Percentiles rank a stretch among this genome's conserved stretches.
These are phyloP conservation scores for Carcina quercana DNA, from an alignment of 2,888 invertebrate genomes.

Conservation along the genomic window DNA sequence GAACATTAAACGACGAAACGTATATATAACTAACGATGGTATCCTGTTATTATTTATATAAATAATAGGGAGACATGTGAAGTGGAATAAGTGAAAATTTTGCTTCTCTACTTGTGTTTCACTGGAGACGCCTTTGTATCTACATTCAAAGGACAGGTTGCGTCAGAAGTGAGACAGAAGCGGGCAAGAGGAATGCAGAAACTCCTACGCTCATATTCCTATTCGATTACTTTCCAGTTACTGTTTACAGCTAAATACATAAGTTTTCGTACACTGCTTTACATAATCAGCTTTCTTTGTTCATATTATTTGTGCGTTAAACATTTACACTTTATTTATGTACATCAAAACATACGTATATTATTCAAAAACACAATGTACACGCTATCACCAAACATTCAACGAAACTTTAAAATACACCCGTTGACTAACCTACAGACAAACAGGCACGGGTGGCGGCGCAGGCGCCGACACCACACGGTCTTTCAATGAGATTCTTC, in stretches of 20 bases:
- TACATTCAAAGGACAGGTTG: too few relatives aligned
- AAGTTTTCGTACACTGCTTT: conserved; percentile 52
- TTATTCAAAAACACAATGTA: conserved; percentile 63
- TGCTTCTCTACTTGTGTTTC: too few relatives aligned
- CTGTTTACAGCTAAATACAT: conserved; percentile 66
- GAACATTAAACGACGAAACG: too few relatives aligned
- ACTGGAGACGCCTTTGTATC: too few relatives aligned
- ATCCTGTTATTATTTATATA: too few relatives aligned
- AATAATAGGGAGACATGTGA: too few relatives aligned
- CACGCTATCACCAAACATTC: conserved; percentile 58
- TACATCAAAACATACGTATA: conserved; percentile 72
- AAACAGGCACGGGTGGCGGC: conserved; percentile 49
- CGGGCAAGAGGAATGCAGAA: conserved; percentile 39
- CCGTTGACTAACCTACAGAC: conserved; percentile 41
- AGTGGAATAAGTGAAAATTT: background rate
- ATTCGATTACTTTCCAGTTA: conserved; percentile 50
- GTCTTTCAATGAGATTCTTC: too few relatives aligned
- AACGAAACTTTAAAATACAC: conserved; percentile 52
- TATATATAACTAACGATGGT: too few relatives aligned
- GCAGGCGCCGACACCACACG: conserved; percentile 76
- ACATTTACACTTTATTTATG: conserved; percentile 73
- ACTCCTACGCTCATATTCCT: conserved; percentile 50
- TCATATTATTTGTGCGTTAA: conserved; percentile 72
- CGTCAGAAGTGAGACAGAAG: background rate
- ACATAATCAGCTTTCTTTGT: conserved; percentile 50